phyloP scores from a whole-genome alignment of 1,140 invertebrate species.

The Hypothenemus hampei region DNA sequence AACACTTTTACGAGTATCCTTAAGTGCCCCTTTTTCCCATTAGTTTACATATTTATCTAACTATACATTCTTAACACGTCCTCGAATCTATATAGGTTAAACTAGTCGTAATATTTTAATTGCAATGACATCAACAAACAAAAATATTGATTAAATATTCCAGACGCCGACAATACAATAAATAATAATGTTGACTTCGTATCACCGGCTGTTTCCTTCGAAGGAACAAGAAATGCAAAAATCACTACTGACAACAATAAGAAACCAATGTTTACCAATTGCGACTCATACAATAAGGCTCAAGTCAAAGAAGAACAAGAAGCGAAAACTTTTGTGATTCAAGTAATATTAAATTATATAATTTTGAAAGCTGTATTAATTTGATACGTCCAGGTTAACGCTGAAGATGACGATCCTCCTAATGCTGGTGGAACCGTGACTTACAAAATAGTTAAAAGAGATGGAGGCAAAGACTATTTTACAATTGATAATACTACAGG shows the following conservation, averaged over 20 bases:
- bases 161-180: too few relatives aligned
- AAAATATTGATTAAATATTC: too few relatives aligned
- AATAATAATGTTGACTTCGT: slow-evolving; percentile 11
- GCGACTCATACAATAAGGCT: slow-evolving; percentile 60
- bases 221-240: slow-evolving; percentile 13
- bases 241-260: slow-evolving; percentile 53
- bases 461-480: slow-evolving; percentile 69
- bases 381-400: slow-evolving; percentile 44
- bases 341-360: too few relatives aligned
- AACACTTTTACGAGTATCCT: too few relatives aligned
- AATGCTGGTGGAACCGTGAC: slow-evolving; percentile 72
- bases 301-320: slow-evolving; percentile 63
- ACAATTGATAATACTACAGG: slow-evolving; percentile 70
- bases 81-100: too few relatives aligned
- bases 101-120: too few relatives aligned
- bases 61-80: too few relatives aligned
- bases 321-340: slow-evolving; percentile 58
- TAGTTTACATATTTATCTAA: too few relatives aligned
- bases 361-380: background rate
- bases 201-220: background rate
- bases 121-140: too few relatives aligned
- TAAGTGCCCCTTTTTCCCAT: too few relatives aligned
- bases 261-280: slow-evolving; percentile 71
- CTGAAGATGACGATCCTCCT: slow-evolving; percentile 58
- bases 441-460: slow-evolving; percentile 69